Evolutionary conservation across 2,888 invertebrate species (phyloP).

Genomic region (Slavum lentiscoides): DNA sequence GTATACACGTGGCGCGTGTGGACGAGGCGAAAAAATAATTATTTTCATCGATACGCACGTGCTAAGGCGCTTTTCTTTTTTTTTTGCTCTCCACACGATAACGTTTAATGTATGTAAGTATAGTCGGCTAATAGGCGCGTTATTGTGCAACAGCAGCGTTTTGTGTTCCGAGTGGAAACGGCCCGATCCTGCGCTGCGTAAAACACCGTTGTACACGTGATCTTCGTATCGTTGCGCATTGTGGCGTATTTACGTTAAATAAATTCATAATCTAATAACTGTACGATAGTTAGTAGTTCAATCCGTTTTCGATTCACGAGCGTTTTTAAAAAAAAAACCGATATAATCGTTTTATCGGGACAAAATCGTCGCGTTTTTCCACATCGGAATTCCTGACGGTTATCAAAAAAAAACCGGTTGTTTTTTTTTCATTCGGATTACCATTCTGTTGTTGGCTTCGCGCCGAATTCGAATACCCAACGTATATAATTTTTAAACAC

Average conservation of each 20-base stretch:
- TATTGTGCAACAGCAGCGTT: not conserved
- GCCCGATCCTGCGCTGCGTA: no score
- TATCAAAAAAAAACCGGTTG: not conserved
- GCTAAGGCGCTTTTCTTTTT: not conserved
- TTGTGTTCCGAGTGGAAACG: not conserved
- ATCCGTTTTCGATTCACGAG: no score
- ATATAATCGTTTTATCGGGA: not conserved
- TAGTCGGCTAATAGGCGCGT: not conserved
- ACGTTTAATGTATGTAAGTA: conserved; percentile 2
- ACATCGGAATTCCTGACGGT: not conserved
- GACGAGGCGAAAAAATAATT: not conserved
- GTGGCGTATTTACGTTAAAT: no score
- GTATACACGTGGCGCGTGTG: not conserved
- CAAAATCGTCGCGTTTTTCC: not conserved
- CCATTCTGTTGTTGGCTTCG: not conserved
- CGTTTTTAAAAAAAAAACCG: no score
- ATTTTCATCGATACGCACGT: conserved; percentile 1
- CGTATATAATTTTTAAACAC: no score
- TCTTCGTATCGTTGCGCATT: not conserved
- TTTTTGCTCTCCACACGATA: not conserved
- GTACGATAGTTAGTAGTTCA: not conserved
- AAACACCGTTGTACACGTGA: not conserved
- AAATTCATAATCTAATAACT: no score
- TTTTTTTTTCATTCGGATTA: not conserved
- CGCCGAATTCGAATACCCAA: not conserved